Conservation (phyloP, 2,113 vertebrate species). For the Athene cunicularia region DNA sequence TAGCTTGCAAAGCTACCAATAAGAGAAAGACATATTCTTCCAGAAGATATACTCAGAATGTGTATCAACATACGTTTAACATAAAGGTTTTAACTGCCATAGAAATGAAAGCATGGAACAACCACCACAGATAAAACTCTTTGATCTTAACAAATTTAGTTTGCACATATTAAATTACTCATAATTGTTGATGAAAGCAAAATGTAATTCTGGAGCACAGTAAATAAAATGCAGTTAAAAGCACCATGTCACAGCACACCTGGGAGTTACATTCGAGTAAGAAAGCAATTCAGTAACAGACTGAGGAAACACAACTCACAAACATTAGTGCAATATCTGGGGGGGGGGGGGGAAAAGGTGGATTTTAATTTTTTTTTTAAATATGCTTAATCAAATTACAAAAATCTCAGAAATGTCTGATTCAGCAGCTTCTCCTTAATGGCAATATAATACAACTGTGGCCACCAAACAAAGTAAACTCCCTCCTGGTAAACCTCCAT, state of each 20-base stretch:
- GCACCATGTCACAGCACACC: background rate
- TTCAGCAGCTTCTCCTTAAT: background rate
- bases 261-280: conserved; percentile 13
- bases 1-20: background rate
- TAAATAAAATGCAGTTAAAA: conserved; percentile 63
- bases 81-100: background rate
- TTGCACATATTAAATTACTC: background rate
- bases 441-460: background rate
- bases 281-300: conserved; percentile 3
- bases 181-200: conserved; percentile 52
- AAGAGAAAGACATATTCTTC: background rate
- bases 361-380: background rate
- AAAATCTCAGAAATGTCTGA: background rate
- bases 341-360: background rate
- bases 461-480: background rate
- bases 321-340: background rate
- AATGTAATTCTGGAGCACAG: conserved; percentile 25
- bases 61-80: background rate
- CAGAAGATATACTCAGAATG: background rate
- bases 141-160: background rate
- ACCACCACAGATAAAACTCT: background rate
- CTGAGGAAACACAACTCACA: background rate
- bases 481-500: background rate
- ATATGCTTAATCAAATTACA: background rate
- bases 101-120: background rate